Base-by-base conservation (phyloP, 2,888 invertebrate species). In the Tiliacea citrago region DNA sequence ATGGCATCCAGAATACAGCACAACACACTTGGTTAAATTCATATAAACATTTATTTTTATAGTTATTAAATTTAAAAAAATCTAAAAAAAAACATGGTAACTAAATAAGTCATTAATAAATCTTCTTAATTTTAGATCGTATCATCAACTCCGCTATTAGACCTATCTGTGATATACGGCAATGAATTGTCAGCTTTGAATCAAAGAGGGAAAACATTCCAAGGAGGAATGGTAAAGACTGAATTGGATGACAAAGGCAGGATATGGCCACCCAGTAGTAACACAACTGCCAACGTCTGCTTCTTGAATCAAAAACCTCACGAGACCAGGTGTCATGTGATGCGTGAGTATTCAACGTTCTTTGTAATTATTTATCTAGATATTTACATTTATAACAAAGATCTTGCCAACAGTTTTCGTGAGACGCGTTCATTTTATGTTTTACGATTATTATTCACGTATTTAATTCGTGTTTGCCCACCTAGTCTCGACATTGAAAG, bases 251-350 rank as follows among this genome's bases (percentile, higher is more conserved):
- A 84, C 39, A 85, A 91, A 49, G 93, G 92, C 9, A 90, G 88
- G n/a, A 84, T 92, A 45, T 93, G 93, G 92, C 93, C 93, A 0
- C 92, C 91, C 0, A 90, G 87, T 47, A 70, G 78, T 13, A 90
- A 89, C 49, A 73, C 87, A 0, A 77, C 85, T 21, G 79, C 68
- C 0, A 87, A 84, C 49, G 55, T 91, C 0, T 92, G 92, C 58
- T 84, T 86, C 0, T 66, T 89, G 67, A 92, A 92, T 75, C 83
- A 90, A 63, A 84, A 62, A 49, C 89, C 88, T 7, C 77, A 81
- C n/a, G 92, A 92, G 61, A 88, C 84, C 0, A 87, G 91, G 69
- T 92, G 92, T 29, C 92, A 92, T 85, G 78, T 76, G 0, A 84
- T 81, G 66, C 91, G 92, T 92, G 53, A 89, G 91, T 87, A n/a